Base-by-base conservation (phyloP, 2,113 vertebrate species). In the Tenebrosternarchus preto region DNA sequence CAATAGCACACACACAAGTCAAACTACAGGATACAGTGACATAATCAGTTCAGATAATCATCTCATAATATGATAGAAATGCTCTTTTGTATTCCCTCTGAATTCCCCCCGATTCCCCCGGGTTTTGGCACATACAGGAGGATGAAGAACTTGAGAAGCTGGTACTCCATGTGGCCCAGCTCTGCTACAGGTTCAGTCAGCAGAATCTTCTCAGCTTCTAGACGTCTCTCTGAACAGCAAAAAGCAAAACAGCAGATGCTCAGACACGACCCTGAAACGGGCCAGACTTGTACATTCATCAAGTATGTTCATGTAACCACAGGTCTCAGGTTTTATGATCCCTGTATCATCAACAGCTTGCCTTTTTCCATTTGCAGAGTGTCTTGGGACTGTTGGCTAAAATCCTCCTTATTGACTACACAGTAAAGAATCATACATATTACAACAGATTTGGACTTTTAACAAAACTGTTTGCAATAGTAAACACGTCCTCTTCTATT, bases 71-170 rank as follows among this genome's bases (percentile, higher is more conserved):
- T 61, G 59, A 25, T 27, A 61, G 20, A 25, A 61, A 25, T 27
- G 3, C 0, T 2, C 8, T 60, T 50, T 50, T 50, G 15, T 50
- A 9, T 50, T 12, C n/a, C n/a, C n/a, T n/a, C n/a, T n/a, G n/a
- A n/a, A n/a, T n/a, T n/a, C n/a, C n/a, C n/a, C n/a, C n/a, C 12
- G 8, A 50, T 15, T 50, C 11, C 43, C 43, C 12, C 20, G 16
- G 33, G 46, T 17, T 12, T 46, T 27, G 24, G 5, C 22, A 79
- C 96, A 93, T 91, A 98, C 97, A 98, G 94, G 84, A 98, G 88
- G 0, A 97, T 95, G 93, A 98, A 95, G 92, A 98, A 90, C 91
- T 96, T 96, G 81, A 98, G 94, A 78, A 98, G 93, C 85, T 93
- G 92, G 85, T 95, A 96, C 86, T 98, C 95, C 0, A 95, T 94